Evolutionary conservation across 2,888 invertebrate species (phyloP).

Genomic region (Disparrhopalites patrizii): DNA sequence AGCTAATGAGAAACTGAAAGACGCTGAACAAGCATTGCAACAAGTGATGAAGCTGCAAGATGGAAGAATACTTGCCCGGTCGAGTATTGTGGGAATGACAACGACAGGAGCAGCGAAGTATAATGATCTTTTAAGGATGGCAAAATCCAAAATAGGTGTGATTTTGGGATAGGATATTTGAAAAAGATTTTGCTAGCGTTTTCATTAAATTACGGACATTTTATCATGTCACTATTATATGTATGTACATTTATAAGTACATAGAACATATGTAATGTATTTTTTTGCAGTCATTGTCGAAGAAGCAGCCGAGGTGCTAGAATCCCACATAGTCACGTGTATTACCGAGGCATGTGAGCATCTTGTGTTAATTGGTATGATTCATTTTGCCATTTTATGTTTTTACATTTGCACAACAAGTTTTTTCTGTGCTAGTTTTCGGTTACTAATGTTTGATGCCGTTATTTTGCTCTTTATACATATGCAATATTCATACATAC

Average conservation of each 20-base stretch:
- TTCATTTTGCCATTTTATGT: too few relatives aligned
- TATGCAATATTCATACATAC: too few relatives aligned
- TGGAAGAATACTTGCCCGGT: slow-evolving; percentile 31
- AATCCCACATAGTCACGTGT: slow-evolving; percentile 75
- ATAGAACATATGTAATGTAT: background rate
- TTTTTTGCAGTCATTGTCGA: slow-evolving; percentile 67
- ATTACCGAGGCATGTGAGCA: slow-evolving; percentile 70
- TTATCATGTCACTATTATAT: background rate
- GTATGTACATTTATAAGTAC: background rate
- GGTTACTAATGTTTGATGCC: too few relatives aligned
- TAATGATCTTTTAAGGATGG: slow-evolving; percentile 57
- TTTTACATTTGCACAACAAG: background rate
- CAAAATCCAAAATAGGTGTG: slow-evolving; percentile 10
- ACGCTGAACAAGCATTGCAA: slow-evolving; percentile 48
- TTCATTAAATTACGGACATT: background rate
- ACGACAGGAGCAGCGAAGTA: slow-evolving; percentile 71
- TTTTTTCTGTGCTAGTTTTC: too few relatives aligned
- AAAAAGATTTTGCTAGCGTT: background rate
- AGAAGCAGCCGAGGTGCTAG: slow-evolving; percentile 84
- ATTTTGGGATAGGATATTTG: background rate
- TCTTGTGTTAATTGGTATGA: slow-evolving; percentile 72
- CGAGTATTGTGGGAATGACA: slow-evolving; percentile 63
- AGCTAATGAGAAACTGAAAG: slow-evolving; percentile 56
- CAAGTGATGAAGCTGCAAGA: slow-evolving; percentile 29
- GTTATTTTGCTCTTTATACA: too few relatives aligned